Evolutionary conservation across 2,888 invertebrate genomes (phyloP), one percentile per base, ranked within the genome.

Genomic region (Nomada flava): DNA sequence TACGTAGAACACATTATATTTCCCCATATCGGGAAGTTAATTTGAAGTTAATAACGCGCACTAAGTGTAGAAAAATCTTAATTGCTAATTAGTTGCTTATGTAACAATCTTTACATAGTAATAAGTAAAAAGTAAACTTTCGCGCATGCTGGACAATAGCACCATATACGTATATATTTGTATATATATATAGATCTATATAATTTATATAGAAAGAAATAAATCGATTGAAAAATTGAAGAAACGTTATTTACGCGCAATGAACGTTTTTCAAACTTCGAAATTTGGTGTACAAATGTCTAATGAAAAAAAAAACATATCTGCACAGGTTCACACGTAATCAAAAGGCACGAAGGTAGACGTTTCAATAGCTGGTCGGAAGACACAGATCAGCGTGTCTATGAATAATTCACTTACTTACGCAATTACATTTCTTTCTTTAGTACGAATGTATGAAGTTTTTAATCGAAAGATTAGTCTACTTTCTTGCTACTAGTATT

Each of bases 301-400:
- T 55, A 23, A 36, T 7, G 20, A 47, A 65, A 78, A 59, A 69
- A 67, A 71, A 76, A 20, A 44, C 36, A 36, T 74, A 67, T 64
- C 47, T 73, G 36, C 65, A 59, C 55, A 36, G 15, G 15, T 52
- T 65, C 60, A 68, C 50, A 84, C 50, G 47, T 59, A 62, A 59
- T 79, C 69, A 74, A 62, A 84, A 82, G 74, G 79, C 76, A 86
- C 71, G 47, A 63, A 55, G 64, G 65, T 85, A 64, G 70, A 79
- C 20, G 60, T 63, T 64, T 73, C 75, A 63, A 74, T 71, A n/a
- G 26, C 44, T 73, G 64, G 55, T 53, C 50, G 79, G 79, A 84
- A 86, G 86, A 80, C 84, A 53, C 42, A 20, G 20, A 76, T 71
- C 15, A 71, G 53, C 15, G 18, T 72, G 44, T 65, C 50, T 63